Evolutionary conservation across 2,113 vertebrate species (phyloP).

Genomic region (Catharus bicknelli): DNA sequence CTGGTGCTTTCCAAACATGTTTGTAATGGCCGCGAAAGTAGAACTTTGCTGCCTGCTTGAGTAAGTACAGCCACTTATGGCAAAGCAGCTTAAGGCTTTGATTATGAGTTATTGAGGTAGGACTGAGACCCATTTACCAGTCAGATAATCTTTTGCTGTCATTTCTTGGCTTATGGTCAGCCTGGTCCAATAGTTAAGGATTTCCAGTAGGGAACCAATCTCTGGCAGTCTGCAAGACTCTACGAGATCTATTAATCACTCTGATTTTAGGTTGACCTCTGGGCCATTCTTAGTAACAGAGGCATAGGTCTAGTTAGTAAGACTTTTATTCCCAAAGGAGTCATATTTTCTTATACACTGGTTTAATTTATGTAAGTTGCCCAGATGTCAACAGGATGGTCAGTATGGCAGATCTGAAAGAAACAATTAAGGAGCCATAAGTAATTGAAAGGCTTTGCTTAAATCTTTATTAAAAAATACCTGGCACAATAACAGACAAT

Average conservation of each 20-base stretch:
- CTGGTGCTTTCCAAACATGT: neutral
- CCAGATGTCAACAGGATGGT: conserved; percentile 14
- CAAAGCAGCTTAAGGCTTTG: neutral
- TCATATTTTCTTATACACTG: conserved; percentile 6
- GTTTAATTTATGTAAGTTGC: conserved; percentile 34
- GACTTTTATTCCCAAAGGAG: conserved; percentile 11
- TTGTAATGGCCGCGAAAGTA: neutral
- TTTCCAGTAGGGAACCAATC: neutral
- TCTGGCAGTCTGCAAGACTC: neutral
- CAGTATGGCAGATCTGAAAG: conserved; percentile 29
- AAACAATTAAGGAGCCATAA: conserved; percentile 32
- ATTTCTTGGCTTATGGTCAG: neutral
- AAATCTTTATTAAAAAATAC: conserved; percentile 30
- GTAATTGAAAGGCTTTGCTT: conserved; percentile 27
- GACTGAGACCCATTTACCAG: neutral
- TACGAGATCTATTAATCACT: conserved; percentile 2
- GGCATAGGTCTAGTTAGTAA: neutral
- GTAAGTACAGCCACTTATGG: neutral
- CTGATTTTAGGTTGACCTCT: conserved; percentile 22
- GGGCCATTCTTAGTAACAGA: conserved; percentile 23
- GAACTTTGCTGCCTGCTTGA: neutral
- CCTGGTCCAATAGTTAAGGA: neutral
- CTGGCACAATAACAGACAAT: conserved; percentile 31
- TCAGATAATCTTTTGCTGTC: neutral
- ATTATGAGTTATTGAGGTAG: neutral